A percentile compares a stretch with the other conserved stretches of the same genome.
Conservation (phyloP, 2,797 vertebrate species). For the Chiroxiphia lanceolata region DNA sequence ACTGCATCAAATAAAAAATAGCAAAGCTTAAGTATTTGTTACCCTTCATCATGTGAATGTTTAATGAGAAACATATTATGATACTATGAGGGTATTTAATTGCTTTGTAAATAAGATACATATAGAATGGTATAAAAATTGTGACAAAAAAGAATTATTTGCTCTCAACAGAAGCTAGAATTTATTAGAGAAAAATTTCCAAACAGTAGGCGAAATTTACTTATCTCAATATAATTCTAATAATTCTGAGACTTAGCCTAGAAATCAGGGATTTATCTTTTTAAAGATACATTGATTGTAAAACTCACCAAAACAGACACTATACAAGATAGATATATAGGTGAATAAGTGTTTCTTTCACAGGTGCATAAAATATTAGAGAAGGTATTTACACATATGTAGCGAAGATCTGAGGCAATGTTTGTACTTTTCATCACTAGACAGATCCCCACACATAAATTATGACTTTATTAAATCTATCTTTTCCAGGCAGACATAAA, state of each 20-base stretch:
- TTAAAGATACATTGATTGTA: not conserved
- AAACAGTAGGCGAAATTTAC: not conserved
- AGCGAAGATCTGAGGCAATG: not conserved
- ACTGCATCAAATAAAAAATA: not conserved
- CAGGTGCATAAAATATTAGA: not conserved
- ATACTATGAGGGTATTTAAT: not conserved
- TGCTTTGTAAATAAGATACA: not conserved
- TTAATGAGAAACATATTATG: not conserved
- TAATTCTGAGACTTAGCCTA: not conserved
- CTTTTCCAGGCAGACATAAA: not conserved
- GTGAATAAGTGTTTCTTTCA: rapidly evolving
- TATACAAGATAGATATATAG: rapidly evolving
- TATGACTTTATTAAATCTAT: not conserved
- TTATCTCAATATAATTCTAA: not conserved
- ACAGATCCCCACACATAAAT: rapidly evolving
- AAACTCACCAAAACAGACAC: not conserved
- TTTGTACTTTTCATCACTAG: not conserved
- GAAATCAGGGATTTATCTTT: not conserved
- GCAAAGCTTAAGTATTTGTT: not conserved
- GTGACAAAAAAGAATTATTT: not conserved
- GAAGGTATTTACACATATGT: not conserved
- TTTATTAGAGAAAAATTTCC: not conserved
- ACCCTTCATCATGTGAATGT: not conserved
- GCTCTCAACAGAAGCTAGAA: not conserved
- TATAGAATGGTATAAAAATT: not conserved